Conservation (phyloP, 2,113 vertebrate genomes). For the Chaetodon trifascialis region DNA sequence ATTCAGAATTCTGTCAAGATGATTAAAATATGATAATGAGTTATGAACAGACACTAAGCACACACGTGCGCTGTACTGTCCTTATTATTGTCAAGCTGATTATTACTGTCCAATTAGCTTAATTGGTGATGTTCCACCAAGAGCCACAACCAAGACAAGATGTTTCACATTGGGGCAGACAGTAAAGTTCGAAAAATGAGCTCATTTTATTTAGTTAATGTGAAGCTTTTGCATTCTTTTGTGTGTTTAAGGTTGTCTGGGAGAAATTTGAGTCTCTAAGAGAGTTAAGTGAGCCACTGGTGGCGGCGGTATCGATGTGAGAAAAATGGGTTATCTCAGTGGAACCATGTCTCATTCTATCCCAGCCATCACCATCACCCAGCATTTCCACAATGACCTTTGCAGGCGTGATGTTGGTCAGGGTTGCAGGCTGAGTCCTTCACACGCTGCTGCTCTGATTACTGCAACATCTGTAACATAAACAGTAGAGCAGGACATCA, state of each 20-base stretch:
- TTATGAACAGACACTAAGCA: slow-evolving; percentile 58
- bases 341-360: slow-evolving; percentile 67
- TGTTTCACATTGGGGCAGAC: not conserved
- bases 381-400: slow-evolving; percentile 79
- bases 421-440: slow-evolving; percentile 80
- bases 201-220: not conserved
- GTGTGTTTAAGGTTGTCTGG: not conserved
- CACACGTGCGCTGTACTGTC: slow-evolving; percentile 42
- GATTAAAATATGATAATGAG: slow-evolving; percentile 64
- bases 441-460: slow-evolving; percentile 84
- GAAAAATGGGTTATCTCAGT: slow-evolving; percentile 58
- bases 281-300: slow-evolving; percentile 41
- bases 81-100: slow-evolving; percentile 41
- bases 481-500: slow-evolving; percentile 80
- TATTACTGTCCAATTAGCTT: slow-evolving; percentile 1
- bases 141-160: slow-evolving; percentile 31
- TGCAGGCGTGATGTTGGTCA: slow-evolving; percentile 62
- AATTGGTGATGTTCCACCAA: slow-evolving; percentile 36
- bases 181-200: slow-evolving; percentile 20
- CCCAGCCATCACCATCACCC: slow-evolving; percentile 68
- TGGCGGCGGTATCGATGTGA: slow-evolving; percentile 27
- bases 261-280: slow-evolving; percentile 17
- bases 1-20: slow-evolving; percentile 64
- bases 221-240: too few species aligned
- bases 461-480: slow-evolving; percentile 84